Base-by-base conservation (phyloP, 2,113 vertebrate genomes). In the Tringa solitaria region DNA sequence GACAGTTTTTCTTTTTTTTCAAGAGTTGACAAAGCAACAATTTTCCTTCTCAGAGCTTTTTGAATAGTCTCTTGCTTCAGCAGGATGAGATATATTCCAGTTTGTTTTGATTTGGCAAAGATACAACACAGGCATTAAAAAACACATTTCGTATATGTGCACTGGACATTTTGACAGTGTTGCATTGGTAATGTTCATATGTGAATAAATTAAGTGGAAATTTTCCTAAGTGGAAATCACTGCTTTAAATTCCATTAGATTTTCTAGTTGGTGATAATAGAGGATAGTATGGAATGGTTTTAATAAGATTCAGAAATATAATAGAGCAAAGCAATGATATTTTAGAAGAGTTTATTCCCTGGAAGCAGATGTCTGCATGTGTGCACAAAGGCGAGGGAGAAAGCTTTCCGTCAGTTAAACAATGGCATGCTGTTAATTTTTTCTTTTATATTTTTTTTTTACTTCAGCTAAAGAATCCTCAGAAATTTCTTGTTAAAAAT, bases 321-420 rank as follows among this genome's bases (percentile, higher is more conserved):
- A 68, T 14, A 86, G 45, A 57, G 68, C 61, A 90, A 80, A 89
- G 76, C 54, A 90, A 23, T 53, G 30, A n/a, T 65, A 22, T 57
- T 92, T 93, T 69, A 90, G 67, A 76, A 56, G 65, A 77, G 23
- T 81, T 95, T 86, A 51, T 80, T 94, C 56, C 37, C 39, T 89
- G 37, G 82, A 90, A 96, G 88, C 88, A 90, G 75, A 84, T 92
- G 91, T 95, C 89, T 88, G 41, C 45, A 57, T 86, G 68, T 77
- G 79, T 90, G 63, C 75, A 61, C 67, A 86, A 86, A 88, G 56
- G 86, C 37, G 1, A 69, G 46, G 23, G 63, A 85, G 54, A 88
- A 88, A 63, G 46, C 83, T 86, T 93, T 89, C 83, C 57, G 23
- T 70, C 82, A 33, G 64, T 95, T 90, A 84, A 95, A 77, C 59